Evolutionary conservation across 2,113 vertebrate species (phyloP).

Genomic region (Diadophis punctatus): DNA sequence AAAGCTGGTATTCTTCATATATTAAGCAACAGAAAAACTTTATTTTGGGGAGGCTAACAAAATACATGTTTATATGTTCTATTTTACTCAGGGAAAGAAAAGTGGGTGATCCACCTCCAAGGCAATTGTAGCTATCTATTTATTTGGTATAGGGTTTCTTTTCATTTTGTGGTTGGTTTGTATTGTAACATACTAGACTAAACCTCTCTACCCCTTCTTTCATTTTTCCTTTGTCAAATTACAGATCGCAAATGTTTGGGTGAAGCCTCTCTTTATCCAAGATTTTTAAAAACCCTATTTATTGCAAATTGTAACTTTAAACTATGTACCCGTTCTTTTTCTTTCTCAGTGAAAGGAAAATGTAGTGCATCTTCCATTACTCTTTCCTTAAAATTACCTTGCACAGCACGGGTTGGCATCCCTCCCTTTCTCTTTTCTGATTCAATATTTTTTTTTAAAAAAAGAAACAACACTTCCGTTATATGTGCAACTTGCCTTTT

Average conservation of each 20-base stretch:
- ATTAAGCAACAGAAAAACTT: accelerated
- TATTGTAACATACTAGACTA: neutral
- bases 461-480: accelerated
- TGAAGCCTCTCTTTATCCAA: neutral
- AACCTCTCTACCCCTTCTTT: neutral
- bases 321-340: neutral
- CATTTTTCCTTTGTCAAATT: neutral
- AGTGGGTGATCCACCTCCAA: neutral
- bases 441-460: neutral
- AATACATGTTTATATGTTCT: accelerated
- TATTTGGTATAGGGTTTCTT: neutral
- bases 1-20: accelerated
- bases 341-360: neutral
- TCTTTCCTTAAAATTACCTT: neutral
- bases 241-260: neutral
- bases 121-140: neutral
- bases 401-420: neutral
- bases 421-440: neutral
- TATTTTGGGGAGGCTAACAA: accelerated
- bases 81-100: neutral
- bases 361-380: neutral
- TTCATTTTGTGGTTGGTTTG: neutral
- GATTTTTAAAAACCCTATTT: neutral
- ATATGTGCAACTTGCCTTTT: neutral
- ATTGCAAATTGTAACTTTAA: neutral